These are phyloP conservation scores for Axea sp. DNA, from an alignment of 2,888 invertebrate genomes.

Conservation along the genomic window DNA sequence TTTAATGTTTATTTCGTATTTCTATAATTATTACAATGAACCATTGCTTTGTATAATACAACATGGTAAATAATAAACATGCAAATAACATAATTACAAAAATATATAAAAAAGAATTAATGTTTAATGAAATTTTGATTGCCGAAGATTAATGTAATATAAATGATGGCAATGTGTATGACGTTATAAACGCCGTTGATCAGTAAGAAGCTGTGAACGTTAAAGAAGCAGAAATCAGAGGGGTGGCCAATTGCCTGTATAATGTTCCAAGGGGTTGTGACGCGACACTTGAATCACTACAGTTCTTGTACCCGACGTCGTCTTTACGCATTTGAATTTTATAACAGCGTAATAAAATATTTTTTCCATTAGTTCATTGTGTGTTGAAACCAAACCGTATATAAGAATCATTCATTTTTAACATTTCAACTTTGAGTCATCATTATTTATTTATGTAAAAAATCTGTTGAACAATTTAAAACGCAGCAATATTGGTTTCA, in stretches of 20 bases:
- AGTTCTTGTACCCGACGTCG: slow-evolving; percentile 44
- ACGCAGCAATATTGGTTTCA: too few species aligned
- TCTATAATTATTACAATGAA: too few species aligned
- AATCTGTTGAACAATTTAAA: too few species aligned
- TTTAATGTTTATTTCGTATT: too few species aligned
- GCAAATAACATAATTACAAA: too few species aligned
- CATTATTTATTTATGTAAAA: too few species aligned
- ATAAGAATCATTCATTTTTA: not conserved
- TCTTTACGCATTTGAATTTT: slow-evolving; percentile 49
- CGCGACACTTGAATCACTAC: slow-evolving; percentile 57
- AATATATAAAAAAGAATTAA: not conserved
- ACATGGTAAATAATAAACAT: too few species aligned
- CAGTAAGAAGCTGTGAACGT: slow-evolving; percentile 65
- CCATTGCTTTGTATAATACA: too few species aligned
- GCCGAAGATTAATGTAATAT: slow-evolving; percentile 17
- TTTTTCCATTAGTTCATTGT: too few species aligned
- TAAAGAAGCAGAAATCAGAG: slow-evolving; percentile 64
- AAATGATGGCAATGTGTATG: slow-evolving; percentile 44
- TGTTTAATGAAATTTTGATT: too few species aligned
- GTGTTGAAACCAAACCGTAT: too few species aligned
- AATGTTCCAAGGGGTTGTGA: slow-evolving; percentile 63
- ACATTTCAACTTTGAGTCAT: too few species aligned
- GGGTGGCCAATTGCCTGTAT: slow-evolving; percentile 63
- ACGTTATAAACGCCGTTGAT: slow-evolving; percentile 47
- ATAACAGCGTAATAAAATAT: slow-evolving; percentile 43